Conservation (phyloP, 1,140 invertebrate genomes). For the Agrypnia vestita region DNA sequence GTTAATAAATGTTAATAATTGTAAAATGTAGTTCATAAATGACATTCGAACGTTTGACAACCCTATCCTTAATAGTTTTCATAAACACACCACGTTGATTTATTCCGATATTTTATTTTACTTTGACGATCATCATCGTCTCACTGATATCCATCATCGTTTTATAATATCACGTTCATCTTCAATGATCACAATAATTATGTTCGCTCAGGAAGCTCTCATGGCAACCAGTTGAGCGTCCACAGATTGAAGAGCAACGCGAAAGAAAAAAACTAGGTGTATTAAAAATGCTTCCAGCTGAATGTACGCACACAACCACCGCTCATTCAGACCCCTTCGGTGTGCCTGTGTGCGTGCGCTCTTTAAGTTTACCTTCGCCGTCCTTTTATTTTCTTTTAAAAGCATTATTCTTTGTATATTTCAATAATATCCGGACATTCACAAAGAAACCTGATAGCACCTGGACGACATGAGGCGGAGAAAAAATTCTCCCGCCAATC, state of each 20-base stretch:
- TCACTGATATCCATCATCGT: too few species aligned
- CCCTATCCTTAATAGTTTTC: too few species aligned
- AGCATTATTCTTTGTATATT: constrained; percentile 45
- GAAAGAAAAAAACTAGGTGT: background rate
- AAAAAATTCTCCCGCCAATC: constrained; percentile 28
- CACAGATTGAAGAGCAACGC: background rate
- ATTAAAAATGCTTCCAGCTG: constrained; percentile 1
- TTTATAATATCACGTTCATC: too few species aligned
- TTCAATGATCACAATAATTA: background rate
- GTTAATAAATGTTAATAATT: too few species aligned
- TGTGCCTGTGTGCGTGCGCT: background rate
- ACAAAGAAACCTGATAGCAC: constrained; percentile 51
- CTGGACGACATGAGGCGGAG: constrained; percentile 40
- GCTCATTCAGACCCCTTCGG: constrained; percentile 34
- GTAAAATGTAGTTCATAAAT: too few species aligned
- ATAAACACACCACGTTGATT: too few species aligned
- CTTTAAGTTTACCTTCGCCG: constrained; percentile 27
- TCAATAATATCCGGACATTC: constrained; percentile 50
- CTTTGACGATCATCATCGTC: too few species aligned
- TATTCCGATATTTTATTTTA: too few species aligned
- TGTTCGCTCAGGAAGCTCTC: background rate
- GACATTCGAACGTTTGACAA: too few species aligned
- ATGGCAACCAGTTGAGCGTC: background rate
- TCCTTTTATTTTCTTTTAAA: constrained; percentile 47
- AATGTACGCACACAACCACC: background rate